Base-by-base conservation (phyloP, 1,140 invertebrate genomes). In the Cydia amplana region DNA sequence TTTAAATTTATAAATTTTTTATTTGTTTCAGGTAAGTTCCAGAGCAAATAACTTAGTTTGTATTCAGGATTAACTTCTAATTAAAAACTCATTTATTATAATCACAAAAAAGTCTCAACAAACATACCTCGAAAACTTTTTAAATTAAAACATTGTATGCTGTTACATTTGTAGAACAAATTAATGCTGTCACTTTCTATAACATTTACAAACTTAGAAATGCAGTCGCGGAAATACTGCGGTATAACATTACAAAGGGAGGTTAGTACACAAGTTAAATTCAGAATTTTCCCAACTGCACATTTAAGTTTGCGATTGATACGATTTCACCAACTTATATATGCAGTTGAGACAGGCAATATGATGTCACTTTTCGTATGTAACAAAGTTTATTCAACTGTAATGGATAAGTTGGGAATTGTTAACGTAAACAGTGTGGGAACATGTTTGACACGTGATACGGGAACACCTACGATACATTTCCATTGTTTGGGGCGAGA, bases 81-180 rank as follows among this genome's bases (percentile, higher is more conserved):
- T 20, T 23, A 1, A 55, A 4, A 55, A 20, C 55, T 20, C 55
- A n/a, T 32, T 14, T 28, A 23, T 23, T 63, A 65, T 65, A 6
- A 14, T n/a, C 16, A 65, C 63, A 65, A 65, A 65, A 32, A 32
- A 16, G 3, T 18, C 63, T n/a, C 4, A 25, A 65, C 14, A 14
- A 65, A 65, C 63, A 65, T 12, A 16, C 14, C 63, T 14, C 12
- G 23, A 36, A 70, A 70, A 70, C 65, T 70, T 70, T 70, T 70
- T 70, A 70, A 70, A 70, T 70, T 70, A 70, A 70, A 70, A 70
- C 23, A 23, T 70, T 70, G 65, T 70, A 70, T 70, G 65, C n/a
- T 70, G 28, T n/a, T 70, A 40, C 28, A n/a, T 36, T 40, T 70
- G 65, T 40, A 1, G 65, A 40, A 70, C 65, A 70, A 70, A 70